phyloP scores from a whole-genome alignment of 2,113 vertebrate species.

The Cryptotis parvus region DNA sequence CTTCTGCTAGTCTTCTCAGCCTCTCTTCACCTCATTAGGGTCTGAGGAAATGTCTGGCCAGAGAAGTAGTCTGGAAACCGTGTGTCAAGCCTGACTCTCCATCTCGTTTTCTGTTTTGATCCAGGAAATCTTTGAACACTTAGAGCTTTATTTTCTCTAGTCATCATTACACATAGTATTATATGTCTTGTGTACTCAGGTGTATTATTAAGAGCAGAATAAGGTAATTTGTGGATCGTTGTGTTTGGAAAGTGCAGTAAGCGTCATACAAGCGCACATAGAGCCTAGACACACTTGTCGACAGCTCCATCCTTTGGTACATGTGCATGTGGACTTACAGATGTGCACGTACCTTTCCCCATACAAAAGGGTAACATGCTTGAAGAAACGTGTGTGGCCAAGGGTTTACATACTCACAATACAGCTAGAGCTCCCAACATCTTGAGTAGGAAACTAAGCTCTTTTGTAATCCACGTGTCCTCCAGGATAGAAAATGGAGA shows the following conservation, averaged over 20 bases:
- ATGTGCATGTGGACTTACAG: no score
- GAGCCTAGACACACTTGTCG: not conserved
- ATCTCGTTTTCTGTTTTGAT: not conserved
- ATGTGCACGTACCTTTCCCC: not conserved
- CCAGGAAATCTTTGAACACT: conserved; percentile 50
- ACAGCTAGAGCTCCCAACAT: not conserved
- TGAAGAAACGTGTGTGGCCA: not conserved
- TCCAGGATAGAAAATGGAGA: not conserved
- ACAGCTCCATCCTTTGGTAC: fast-evolving
- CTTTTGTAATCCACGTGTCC: not conserved
- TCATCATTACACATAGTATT: conserved; percentile 16
- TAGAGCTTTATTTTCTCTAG: not conserved
- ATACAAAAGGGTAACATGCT: not conserved
- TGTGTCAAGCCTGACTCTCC: not conserved
- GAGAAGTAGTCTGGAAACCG: not conserved
- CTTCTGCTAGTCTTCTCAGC: not conserved
- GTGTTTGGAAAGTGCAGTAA: conserved; percentile 53
- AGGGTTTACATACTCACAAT: not conserved
- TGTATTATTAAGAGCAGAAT: conserved; percentile 51
- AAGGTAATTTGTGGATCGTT: conserved; percentile 42
- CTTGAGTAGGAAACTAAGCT: not conserved
- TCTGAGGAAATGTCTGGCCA: conserved; percentile 56
- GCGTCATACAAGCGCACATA: not conserved
- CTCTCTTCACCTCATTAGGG: not conserved
- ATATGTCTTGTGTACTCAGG: not conserved